phyloP scores from a whole-genome alignment of 2,113 vertebrate species.

The Nettapus auritus region DNA sequence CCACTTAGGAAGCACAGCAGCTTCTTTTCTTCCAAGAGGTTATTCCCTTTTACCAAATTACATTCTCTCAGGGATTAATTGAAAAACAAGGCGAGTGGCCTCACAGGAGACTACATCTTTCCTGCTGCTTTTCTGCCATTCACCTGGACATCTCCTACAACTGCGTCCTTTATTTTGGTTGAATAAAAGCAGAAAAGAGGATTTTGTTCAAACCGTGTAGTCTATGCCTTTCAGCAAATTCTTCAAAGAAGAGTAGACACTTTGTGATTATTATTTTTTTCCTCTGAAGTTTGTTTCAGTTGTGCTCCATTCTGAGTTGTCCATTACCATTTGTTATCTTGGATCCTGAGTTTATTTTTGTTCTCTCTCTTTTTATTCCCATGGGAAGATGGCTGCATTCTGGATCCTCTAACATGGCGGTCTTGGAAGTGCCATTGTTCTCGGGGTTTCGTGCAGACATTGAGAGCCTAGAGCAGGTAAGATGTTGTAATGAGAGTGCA shows the following conservation, averaged over 20 bases:
- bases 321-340: not conserved
- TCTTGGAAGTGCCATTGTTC: constrained; percentile 89
- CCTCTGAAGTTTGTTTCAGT: not conserved
- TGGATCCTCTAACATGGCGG: constrained; percentile 95
- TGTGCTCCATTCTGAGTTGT: not conserved
- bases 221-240: not conserved
- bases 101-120: not conserved
- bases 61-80: not conserved
- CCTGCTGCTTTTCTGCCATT: not conserved
- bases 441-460: constrained; percentile 88
- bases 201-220: not conserved
- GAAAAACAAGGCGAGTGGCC: not conserved
- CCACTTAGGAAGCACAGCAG: not conserved
- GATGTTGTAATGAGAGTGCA: not conserved
- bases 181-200: not conserved
- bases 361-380: not conserved
- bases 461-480: constrained; percentile 91
- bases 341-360: not conserved
- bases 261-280: not conserved
- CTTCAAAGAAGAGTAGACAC: not conserved
- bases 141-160: not conserved
- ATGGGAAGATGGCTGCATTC: constrained; percentile 87
- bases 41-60: not conserved
- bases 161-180: not conserved
- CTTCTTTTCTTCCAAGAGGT: not conserved